Evolutionary conservation across 2,113 vertebrate species (phyloP), one percentile per base, ranked within the genome.

Genomic region (Oreochromis niloticus): DNA sequence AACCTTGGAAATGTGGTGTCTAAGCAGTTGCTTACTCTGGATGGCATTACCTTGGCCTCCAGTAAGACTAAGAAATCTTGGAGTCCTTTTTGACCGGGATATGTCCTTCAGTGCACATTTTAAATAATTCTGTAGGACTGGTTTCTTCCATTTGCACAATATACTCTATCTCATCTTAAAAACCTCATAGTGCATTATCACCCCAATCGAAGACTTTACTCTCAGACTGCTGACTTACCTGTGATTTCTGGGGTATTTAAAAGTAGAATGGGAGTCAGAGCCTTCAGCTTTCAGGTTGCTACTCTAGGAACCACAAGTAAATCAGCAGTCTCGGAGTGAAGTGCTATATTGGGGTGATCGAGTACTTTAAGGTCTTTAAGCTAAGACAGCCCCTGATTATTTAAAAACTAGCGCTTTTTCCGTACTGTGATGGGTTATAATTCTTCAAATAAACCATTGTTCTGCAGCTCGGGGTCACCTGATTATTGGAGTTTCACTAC

Each of bases 401-500:
- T 59, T 9, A 32, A 30, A 30, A 32, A 30, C 56, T 2, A 30
- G 1, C 3, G 1, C 24, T 16, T 59, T 30, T 59, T 30, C 56
- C 7, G 2, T 59, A 16, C 56, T 61, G 3, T 34, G 30, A 34
- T 34, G 17, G 30, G 57, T 34, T 61, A 34, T 63, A 63, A 63
- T 63, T 34, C 59, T 34, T 34, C 57, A 32, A 61, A 61, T 17
- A 61, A 17, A 39, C 9, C 8, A 39, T 39, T 39, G 36, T 4
- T 39, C 36, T 39, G 36, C 36, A 39, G 27, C 32, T 32, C 0
- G 0, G 27, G 27, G 30, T 61, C 9, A 34, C 59, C 59, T 63
- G 30, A 34, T 63, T 9, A 11, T 63, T 19, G 8, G 8, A 10
- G 57, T 61, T 63, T 59, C 56, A 59, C 14, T 32, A 59, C 56